Evolutionary conservation across 2,797 vertebrate species (phyloP).

Genomic region (Enteromius paludinosus): DNA sequence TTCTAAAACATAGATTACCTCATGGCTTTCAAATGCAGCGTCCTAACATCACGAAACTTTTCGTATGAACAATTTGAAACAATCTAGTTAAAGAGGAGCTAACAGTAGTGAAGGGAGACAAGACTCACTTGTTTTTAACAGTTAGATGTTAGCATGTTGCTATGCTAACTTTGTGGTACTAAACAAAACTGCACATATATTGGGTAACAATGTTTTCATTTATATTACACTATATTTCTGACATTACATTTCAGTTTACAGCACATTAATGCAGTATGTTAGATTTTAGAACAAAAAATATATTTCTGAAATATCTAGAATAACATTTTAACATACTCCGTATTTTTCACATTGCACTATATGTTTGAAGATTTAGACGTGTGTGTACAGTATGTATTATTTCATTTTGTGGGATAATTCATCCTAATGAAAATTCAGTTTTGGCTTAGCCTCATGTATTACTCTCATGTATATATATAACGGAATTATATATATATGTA

Average conservation of each 20-base stretch:
- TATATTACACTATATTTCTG: no score
- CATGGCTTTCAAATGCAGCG: neutral
- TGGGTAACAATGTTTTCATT: neutral
- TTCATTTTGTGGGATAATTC: neutral
- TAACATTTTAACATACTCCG: neutral
- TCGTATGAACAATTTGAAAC: neutral
- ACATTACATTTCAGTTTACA: no score
- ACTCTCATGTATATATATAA: no score
- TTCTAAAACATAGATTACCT: neutral
- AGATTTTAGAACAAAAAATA: neutral
- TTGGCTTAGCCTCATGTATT: no score
- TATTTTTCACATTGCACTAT: neutral
- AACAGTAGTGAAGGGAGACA: neutral
- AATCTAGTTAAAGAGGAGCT: neutral
- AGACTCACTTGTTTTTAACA: neutral
- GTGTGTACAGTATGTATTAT: no score
- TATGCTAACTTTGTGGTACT: neutral
- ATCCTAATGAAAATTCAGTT: neutral
- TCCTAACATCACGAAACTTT: neutral
- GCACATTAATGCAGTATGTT: no score
- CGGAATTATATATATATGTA: no score
- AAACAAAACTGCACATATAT: neutral
- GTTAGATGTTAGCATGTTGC: conserved; percentile 5
- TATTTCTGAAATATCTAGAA: neutral
- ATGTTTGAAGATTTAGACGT: neutral